Evolutionary conservation across 2,113 vertebrate species (phyloP).

Genomic region (Struthio camelus): DNA sequence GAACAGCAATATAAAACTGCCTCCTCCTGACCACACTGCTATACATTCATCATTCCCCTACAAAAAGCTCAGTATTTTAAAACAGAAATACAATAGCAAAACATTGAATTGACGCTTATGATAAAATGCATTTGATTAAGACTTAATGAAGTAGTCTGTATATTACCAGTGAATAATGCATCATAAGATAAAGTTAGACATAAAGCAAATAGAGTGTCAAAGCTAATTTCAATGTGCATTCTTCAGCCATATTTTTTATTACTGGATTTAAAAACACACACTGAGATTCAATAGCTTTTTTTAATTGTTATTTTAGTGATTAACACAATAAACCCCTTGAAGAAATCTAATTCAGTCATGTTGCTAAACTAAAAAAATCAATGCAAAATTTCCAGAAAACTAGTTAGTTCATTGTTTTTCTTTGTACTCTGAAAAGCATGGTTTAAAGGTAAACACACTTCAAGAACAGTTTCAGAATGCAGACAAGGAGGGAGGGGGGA

Average conservation of each 20-base stretch:
- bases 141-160: slow-evolving; percentile 85
- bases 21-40: slow-evolving; percentile 20
- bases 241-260: slow-evolving; percentile 87
- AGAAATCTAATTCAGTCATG: slow-evolving; percentile 35
- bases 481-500: background rate
- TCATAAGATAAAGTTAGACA: slow-evolving; percentile 87
- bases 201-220: slow-evolving; percentile 92
- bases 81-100: slow-evolving; percentile 71
- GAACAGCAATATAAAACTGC: slow-evolving; percentile 43
- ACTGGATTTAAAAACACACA: slow-evolving; percentile 77
- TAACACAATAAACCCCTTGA: slow-evolving; percentile 37
- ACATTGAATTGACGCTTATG: slow-evolving; percentile 75
- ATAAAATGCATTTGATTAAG: slow-evolving; percentile 82
- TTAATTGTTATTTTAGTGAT: slow-evolving; percentile 46
- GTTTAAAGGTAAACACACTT: background rate
- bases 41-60: slow-evolving; percentile 51
- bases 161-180: slow-evolving; percentile 91
- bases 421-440: background rate
- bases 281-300: slow-evolving; percentile 58
- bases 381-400: background rate
- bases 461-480: background rate
- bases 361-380: slow-evolving; percentile 20
- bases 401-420: background rate
- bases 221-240: slow-evolving; percentile 88
- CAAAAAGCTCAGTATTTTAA: slow-evolving; percentile 71